A percentile compares a stretch with the other conserved stretches of the same genome.
phyloP scores from a whole-genome alignment of 2,113 vertebrate genomes.

The Muscicapa adusta region DNA sequence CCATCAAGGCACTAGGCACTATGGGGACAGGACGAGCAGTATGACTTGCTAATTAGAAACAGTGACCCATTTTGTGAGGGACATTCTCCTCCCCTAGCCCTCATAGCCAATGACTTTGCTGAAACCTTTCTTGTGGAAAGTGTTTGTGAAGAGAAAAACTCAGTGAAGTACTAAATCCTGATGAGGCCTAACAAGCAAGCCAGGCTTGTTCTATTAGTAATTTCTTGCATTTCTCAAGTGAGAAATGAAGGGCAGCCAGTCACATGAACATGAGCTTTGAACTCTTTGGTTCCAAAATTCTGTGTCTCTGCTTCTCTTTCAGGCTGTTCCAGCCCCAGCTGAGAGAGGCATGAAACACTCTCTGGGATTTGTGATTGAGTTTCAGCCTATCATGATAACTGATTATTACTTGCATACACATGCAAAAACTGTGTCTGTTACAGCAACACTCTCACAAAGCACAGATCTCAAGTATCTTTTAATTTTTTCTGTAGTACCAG shows the following conservation, averaged over 20 bases:
- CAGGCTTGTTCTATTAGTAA: neutral
- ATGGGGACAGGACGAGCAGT: neutral
- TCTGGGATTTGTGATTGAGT: neutral
- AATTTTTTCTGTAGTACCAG: neutral
- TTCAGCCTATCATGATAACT: neutral
- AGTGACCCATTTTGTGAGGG: neutral
- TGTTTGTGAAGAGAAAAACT: neutral
- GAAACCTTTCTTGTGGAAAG: neutral
- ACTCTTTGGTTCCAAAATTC: neutral
- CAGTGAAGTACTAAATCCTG: neutral
- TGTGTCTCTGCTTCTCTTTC: neutral
- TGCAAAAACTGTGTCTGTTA: neutral
- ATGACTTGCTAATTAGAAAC: neutral
- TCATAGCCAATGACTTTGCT: neutral
- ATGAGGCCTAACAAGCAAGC: neutral
- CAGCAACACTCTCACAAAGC: neutral
- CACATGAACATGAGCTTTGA: neutral
- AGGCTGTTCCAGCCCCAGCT: neutral
- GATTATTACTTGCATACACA: neutral
- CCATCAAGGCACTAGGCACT: neutral
- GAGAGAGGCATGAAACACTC: neutral
- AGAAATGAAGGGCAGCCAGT: neutral
- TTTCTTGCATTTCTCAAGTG: neutral
- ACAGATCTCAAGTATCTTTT: neutral
- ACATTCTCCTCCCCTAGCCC: neutral